phyloP scores from a whole-genome alignment of 2,797 vertebrate genomes.

The Crenichthys baileyi region DNA sequence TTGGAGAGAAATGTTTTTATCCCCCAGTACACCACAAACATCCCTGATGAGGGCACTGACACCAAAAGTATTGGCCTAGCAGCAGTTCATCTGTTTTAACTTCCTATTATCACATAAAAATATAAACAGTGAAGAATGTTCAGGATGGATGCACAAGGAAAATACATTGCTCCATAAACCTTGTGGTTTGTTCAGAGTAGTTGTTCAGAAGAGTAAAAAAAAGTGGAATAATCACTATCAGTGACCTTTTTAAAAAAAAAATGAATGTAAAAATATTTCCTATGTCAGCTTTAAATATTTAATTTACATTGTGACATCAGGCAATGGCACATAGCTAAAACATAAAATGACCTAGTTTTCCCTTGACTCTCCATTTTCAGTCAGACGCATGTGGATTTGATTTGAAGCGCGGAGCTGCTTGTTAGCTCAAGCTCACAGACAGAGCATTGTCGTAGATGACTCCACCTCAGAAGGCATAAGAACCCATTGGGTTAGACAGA shows the following conservation, averaged over 20 bases:
- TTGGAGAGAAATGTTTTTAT: constrained; percentile 88
- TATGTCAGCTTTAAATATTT: constrained; percentile 10
- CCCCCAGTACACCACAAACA: constrained; percentile 88
- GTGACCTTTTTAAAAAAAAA: neutral
- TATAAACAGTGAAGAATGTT: constrained; percentile 55
- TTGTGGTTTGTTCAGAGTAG: neutral
- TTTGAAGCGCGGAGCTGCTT: constrained; percentile 52
- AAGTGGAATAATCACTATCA: neutral
- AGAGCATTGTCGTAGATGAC: constrained; percentile 39
- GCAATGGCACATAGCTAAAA: constrained; percentile 25
- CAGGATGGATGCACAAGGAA: constrained; percentile 5
- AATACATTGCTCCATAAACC: neutral
- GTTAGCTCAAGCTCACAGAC: constrained; percentile 55
- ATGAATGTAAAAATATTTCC: constrained; percentile 15
- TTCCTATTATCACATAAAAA: constrained; percentile 52
- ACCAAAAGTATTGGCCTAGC: constrained; percentile 79
- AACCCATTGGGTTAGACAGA: constrained; percentile 52
- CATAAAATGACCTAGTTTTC: constrained; percentile 42
- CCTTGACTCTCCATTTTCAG: constrained; percentile 60
- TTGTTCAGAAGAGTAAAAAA: neutral
- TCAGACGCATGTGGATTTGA: constrained; percentile 63
- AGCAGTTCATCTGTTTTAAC: constrained; percentile 54
- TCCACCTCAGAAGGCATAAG: constrained; percentile 43
- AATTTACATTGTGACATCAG: neutral
- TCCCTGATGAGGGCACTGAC: constrained; percentile 82